These are phyloP conservation scores for Scrobipalpa costella DNA, from an alignment of 2,888 invertebrate genomes.

Conservation along the genomic window DNA sequence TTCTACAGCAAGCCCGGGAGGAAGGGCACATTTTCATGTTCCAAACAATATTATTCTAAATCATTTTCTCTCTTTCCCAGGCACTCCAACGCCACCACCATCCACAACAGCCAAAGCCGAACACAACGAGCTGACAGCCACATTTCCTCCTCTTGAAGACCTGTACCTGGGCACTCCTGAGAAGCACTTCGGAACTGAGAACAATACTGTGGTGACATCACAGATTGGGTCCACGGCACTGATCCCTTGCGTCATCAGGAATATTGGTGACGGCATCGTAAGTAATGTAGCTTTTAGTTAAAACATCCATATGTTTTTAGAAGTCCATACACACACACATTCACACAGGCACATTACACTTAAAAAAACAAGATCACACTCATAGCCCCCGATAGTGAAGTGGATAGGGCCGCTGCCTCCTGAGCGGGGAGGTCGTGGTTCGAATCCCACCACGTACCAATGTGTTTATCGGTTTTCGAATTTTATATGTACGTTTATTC, in stretches of 20 bases:
- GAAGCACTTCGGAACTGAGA: conserved; percentile 91
- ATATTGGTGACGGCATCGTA: conserved; percentile 93
- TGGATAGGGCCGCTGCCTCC: too few relatives aligned
- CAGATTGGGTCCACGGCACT: conserved; percentile 92
- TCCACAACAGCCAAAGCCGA: conserved; percentile 59
- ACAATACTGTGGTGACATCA: conserved; percentile 89
- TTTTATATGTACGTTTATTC: too few relatives aligned
- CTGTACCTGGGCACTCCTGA: conserved; percentile 79
- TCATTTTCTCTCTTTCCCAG: conserved; percentile 34
- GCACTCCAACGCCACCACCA: conserved; percentile 48
- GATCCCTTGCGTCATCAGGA: conserved; percentile 91
- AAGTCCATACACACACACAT: background rate
- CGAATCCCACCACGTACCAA: too few relatives aligned
- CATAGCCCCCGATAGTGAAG: too few relatives aligned
- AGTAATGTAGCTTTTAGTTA: conserved; percentile 64
- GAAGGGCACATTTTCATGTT: too few relatives aligned
- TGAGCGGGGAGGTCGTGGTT: too few relatives aligned
- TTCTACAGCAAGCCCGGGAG: too few relatives aligned
- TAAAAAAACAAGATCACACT: too few relatives aligned
- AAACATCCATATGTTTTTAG: too few relatives aligned
- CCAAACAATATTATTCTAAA: too few relatives aligned
- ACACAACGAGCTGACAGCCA: conserved; percentile 70
- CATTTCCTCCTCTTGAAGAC: conserved; percentile 71
- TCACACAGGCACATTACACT: background rate
- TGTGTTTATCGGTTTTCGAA: too few relatives aligned